Percentiles rank a stretch among this genome's conserved stretches.
Evolutionary conservation across 2,888 invertebrate genomes (phyloP).

Genomic region (Phymatocera aterrima): DNA sequence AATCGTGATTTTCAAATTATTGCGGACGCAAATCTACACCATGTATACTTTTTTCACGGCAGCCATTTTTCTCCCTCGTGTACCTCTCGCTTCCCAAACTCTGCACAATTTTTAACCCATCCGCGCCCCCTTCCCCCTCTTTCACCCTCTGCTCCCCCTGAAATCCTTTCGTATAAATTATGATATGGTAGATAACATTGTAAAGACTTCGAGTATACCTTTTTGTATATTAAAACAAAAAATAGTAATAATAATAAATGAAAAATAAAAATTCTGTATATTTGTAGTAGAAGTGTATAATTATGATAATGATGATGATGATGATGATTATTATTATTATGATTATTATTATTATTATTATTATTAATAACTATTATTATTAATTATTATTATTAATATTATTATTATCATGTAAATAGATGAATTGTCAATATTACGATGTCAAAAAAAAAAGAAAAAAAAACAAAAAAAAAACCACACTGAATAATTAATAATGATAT

Average conservation of each 20-base stretch:
- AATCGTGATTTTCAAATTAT: not conserved
- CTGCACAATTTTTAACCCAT: too few species aligned
- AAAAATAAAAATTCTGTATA: constrained; percentile 68
- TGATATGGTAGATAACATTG: constrained; percentile 55
- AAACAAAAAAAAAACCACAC: constrained; percentile 62
- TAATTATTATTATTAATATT: constrained; percentile 62
- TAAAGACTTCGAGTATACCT: constrained; percentile 61
- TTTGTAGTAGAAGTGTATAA: constrained; percentile 71
- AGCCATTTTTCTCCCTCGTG: constrained; percentile 33
- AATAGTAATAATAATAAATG: constrained; percentile 32
- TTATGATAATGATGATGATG: constrained; percentile 63
- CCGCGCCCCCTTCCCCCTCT: too few species aligned
- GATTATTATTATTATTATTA: constrained; percentile 62
- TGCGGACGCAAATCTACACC: constrained; percentile 35
- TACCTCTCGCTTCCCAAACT: constrained; percentile 40
- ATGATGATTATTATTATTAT: constrained; percentile 62
- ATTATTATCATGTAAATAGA: constrained; percentile 67
- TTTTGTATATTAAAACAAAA: constrained; percentile 43
- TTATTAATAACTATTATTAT: constrained; percentile 63
- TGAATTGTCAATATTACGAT: constrained; percentile 71
- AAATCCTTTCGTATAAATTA: constrained; percentile 30
- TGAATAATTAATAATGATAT: constrained; percentile 73
- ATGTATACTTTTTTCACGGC: constrained; percentile 24
- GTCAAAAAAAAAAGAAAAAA: constrained; percentile 58
- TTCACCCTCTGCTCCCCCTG: not conserved